Evolutionary conservation across 2,113 vertebrate genomes (phyloP).

Genomic region (Lamprologus callipterus): DNA sequence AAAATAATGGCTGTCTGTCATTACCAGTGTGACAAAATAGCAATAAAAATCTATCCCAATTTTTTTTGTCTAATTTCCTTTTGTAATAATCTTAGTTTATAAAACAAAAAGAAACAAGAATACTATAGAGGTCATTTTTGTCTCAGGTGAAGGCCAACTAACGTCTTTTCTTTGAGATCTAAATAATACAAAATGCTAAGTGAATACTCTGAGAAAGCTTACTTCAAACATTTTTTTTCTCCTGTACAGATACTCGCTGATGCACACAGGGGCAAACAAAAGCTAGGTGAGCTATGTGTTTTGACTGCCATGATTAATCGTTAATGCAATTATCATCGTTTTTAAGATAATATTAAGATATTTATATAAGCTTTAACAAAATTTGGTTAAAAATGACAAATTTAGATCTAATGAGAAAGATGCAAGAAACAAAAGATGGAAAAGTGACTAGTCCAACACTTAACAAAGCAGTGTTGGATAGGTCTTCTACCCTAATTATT

Average conservation of each 20-base stretch:
- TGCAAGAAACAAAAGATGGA: neutral
- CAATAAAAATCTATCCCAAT: neutral
- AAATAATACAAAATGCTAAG: neutral
- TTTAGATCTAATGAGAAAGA: neutral
- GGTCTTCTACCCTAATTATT: neutral
- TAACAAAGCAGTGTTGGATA: neutral
- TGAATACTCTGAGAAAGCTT: neutral
- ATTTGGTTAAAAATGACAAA: neutral
- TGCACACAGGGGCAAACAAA: neutral
- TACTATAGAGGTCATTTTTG: neutral
- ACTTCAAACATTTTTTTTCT: neutral
- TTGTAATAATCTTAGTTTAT: neutral
- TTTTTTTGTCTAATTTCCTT: neutral
- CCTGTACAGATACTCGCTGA: neutral
- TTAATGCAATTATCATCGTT: neutral
- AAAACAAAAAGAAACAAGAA: neutral
- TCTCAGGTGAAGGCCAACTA: neutral
- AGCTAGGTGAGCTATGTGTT: accelerated
- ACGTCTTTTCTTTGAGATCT: neutral
- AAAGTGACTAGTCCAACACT: neutral
- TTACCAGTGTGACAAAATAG: neutral
- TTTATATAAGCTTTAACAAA: neutral
- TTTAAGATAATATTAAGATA: neutral
- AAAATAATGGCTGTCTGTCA: neutral
- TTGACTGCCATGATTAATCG: neutral